Base-by-base conservation (phyloP, 2,888 invertebrate genomes). In the Tenodera sinensis region DNA sequence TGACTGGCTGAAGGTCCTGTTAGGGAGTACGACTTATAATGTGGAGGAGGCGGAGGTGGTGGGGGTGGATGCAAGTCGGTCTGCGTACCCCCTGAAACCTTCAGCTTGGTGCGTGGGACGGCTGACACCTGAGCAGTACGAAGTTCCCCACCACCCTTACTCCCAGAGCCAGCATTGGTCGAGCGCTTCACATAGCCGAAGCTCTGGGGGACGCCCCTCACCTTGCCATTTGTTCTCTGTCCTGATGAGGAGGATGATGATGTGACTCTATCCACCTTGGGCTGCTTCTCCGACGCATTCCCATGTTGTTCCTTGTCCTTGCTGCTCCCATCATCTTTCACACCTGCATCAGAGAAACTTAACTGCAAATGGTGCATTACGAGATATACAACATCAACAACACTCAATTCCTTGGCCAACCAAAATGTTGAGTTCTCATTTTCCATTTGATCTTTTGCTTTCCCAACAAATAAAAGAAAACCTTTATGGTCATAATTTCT, bases 81-180 rank as follows among this genome's bases (percentile, higher is more conserved):
- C 93, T 98, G 98, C 0, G 98, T 98, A 47, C 98, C 98, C 25
- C 98, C 98, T 9, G 98, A 97, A 42, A 98, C 97, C 94, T 98
- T 98, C 9, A 91, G 47, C 94, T 97, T 97, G 0, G 97, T 97
- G 92, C 97, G 95, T 14, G 97, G 97, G 83, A 97, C 97, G 4
- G 97, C 97, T 88, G 97, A 97, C 71, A 97, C 97, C 94, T 97
- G 97, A 84, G 97, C 97, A 14, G 97, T 97, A 92, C 95, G 94
- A 90, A 95, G 92, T n/a, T 93, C 92, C 91, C 92, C 91, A 9
- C 94, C 94, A 91, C 94, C 94, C 7, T 93, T 91, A n/a, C 91
- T 91, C 91, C 96, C 96, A 90, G 96, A 95, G 84, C 94, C 94
- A 91, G 94, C 90, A 88, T 88, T 89, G 12, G 89, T 88, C 15